Evolutionary conservation across 2,888 invertebrate species (phyloP).

Genomic region (Leucoma salicis): DNA sequence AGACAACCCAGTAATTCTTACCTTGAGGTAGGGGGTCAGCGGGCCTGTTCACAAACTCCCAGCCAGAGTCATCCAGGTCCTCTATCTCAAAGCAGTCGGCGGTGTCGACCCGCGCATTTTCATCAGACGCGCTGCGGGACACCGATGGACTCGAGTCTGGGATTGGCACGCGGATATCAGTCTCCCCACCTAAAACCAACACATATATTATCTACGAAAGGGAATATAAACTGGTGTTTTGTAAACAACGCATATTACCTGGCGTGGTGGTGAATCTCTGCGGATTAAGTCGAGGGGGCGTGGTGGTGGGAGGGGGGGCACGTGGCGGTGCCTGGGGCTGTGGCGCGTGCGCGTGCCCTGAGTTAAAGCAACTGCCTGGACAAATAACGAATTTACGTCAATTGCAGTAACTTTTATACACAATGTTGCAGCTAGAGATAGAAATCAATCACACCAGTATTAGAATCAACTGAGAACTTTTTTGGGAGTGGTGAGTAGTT

Average conservation of each 20-base stretch:
- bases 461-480: too few species aligned
- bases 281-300: slow-evolving; percentile 27
- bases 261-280: slow-evolving; percentile 46
- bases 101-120: slow-evolving; percentile 56
- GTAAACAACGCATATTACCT: slow-evolving; percentile 11
- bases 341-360: slow-evolving; percentile 52
- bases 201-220: not conserved
- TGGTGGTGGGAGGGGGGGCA: slow-evolving; percentile 19
- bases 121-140: slow-evolving; percentile 32
- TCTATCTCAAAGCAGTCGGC: slow-evolving; percentile 79
- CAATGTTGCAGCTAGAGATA: too few species aligned
- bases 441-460: too few species aligned
- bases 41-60: slow-evolving; percentile 71
- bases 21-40: slow-evolving; percentile 71
- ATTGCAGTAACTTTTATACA: too few species aligned
- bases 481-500: too few species aligned
- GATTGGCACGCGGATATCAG: slow-evolving; percentile 44
- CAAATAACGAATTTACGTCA: too few species aligned
- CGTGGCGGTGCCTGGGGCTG: slow-evolving; percentile 12
- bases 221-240: too few species aligned
- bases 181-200: slow-evolving; percentile 55
- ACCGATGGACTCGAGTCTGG: slow-evolving; percentile 27
- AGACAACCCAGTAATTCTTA: too few species aligned
- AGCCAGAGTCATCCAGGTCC: slow-evolving; percentile 74
- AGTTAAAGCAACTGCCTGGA: slow-evolving; percentile 59